Evolutionary conservation across 2,888 invertebrate species (phyloP).

Genomic region (Nemotelus nigrinus): DNA sequence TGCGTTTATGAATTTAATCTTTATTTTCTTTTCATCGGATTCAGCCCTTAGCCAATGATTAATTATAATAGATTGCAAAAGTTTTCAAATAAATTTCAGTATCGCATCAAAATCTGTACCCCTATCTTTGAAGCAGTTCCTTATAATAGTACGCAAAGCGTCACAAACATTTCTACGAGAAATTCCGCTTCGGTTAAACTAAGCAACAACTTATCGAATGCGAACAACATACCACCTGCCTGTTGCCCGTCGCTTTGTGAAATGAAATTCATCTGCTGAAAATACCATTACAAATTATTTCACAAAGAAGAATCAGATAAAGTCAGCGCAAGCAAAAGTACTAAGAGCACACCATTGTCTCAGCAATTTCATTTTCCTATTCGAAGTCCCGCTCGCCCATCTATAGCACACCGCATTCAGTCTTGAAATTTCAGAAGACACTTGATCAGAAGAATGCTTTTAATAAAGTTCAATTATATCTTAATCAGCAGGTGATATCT

Average conservation of each 20-base stretch:
- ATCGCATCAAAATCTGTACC: too few species aligned
- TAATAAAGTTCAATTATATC: conserved; percentile 55
- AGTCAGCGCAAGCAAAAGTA: neutral
- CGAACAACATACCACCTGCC: conserved; percentile 5
- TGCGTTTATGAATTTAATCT: too few species aligned
- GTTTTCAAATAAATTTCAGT: too few species aligned
- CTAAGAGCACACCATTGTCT: conserved; percentile 1
- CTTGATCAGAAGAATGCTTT: conserved; percentile 49
- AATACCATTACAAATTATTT: conserved; percentile 35
- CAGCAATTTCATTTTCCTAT: neutral
- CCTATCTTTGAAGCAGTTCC: too few species aligned
- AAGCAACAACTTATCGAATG: conserved; percentile 1
- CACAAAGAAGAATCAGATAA: conserved; percentile 34
- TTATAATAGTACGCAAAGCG: too few species aligned
- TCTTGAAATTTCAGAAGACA: conserved; percentile 11
- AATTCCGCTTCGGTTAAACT: too few species aligned
- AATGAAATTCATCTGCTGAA: conserved; percentile 47
- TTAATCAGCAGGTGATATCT: conserved; percentile 55
- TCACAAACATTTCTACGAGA: too few species aligned
- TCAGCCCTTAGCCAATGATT: too few species aligned
- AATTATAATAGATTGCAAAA: too few species aligned
- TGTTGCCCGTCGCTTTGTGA: conserved; percentile 47
- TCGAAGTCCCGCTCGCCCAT: neutral
- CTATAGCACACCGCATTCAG: neutral
- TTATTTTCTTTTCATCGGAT: too few species aligned